These are phyloP conservation scores for Lordiphosa clarofinis DNA, from an alignment of 1,140 invertebrate genomes.

Conservation along the genomic window DNA sequence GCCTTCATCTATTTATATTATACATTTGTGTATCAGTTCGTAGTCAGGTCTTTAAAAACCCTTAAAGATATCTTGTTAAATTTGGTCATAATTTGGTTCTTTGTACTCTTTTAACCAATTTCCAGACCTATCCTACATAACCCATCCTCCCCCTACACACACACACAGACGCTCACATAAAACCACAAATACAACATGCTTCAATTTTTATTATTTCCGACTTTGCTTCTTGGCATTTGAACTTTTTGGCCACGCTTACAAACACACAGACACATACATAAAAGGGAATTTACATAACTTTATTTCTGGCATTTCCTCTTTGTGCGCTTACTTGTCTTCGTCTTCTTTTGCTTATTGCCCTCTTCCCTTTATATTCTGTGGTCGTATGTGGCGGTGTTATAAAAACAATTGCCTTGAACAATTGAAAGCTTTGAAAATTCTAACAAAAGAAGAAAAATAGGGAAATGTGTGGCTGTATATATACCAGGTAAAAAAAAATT, in stretches of 20 bases:
- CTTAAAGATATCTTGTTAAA: too few species aligned
- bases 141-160: not conserved
- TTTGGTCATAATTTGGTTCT: not conserved
- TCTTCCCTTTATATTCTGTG: slow-evolving; percentile 4
- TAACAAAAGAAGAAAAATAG: slow-evolving; percentile 13
- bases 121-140: slow-evolving; percentile 8
- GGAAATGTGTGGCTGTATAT: slow-evolving; percentile 12
- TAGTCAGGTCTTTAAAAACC: too few species aligned
- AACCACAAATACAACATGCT: slow-evolving; percentile 35
- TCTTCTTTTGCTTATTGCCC: not conserved
- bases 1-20: too few species aligned
- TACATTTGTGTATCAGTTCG: too few species aligned
- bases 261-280: slow-evolving; percentile 28
- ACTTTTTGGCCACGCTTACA: slow-evolving; percentile 33
- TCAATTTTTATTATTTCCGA: slow-evolving; percentile 70
- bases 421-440: slow-evolving; percentile 51
- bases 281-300: slow-evolving; percentile 71
- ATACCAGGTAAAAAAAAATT: slow-evolving; percentile 39
- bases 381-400: slow-evolving; percentile 53
- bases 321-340: slow-evolving; percentile 12
- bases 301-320: slow-evolving; percentile 69
- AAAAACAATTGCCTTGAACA: slow-evolving; percentile 65
- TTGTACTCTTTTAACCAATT: slow-evolving; percentile 6
- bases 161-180: not conserved
- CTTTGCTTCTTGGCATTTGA: slow-evolving; percentile 41